Base-by-base conservation (phyloP, 2,797 vertebrate genomes). In the Yasuhikotakia modesta region DNA sequence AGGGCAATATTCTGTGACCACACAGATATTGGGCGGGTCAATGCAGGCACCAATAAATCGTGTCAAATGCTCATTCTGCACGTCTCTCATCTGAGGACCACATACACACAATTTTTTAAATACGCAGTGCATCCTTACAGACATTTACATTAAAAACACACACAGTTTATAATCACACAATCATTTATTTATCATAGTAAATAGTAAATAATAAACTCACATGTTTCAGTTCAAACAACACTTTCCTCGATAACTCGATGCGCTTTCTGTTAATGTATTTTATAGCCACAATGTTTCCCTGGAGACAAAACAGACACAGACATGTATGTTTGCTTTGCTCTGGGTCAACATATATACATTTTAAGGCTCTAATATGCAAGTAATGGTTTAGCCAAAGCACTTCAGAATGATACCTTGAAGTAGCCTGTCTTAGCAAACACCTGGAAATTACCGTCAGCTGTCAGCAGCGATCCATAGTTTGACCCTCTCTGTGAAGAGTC, bases 241-340 rank as follows among this genome's bases (percentile, higher is more conserved):
- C 92, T 50, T 92, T 92, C 63, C 97, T 92, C 0, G 95, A 96
- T 82, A 98, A 90, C 87, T 98, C 97, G 11, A 98, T 92, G 67
- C 96, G 94, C 27, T 96, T 97, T 79, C 84, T 92, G 89, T 94
- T 94, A 81, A 92, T 86, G 78, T 90, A 94, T 78, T 98, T 98
- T 69, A 98, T 94, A 45, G 96, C 96, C 79, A 95, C 92, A 0
- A 98, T 92, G 88, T 98, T 98, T 14, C 96, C 96, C 97, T 98
- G 90, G 0, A 81, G 46, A 76, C 48, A 27, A 68, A 67, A 68
- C 78, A 66, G 19, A 65, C 63, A 66, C 14, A 66, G 1, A 68
- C 8, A 2, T 35, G 53, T 61, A 66, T 69, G 22, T 19, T 27
- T 16, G 57, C 57, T 60, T n/a, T n/a, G n/a, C 24, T 30, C 2